Percentiles rank a stretch among this genome's conserved stretches.
phyloP scores from a whole-genome alignment of 2,888 invertebrate species.

The Rhingia rostrata region DNA sequence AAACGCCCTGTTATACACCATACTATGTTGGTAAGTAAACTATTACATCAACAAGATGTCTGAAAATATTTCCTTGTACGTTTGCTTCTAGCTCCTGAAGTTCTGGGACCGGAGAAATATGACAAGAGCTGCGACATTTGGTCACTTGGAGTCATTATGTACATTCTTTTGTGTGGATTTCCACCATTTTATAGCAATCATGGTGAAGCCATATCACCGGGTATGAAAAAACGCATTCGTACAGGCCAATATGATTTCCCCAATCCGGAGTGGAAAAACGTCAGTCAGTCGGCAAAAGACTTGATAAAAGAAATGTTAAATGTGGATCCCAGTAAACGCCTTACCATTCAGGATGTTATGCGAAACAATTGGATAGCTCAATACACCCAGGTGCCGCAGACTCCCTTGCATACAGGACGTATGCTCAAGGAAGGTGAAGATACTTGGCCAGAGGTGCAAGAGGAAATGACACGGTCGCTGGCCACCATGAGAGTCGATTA shows the following conservation, averaged over 20 bases:
- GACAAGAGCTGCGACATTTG: constrained; percentile 99
- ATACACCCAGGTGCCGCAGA: constrained; percentile 95
- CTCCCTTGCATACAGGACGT: constrained; percentile 95
- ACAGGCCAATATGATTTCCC: constrained; percentile 99
- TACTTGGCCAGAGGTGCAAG: constrained; percentile 98
- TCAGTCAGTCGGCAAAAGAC: constrained; percentile 97
- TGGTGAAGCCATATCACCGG: constrained; percentile 98
- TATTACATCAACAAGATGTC: not conserved
- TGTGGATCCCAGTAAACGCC: constrained; percentile 94
- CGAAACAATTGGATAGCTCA: constrained; percentile 92
- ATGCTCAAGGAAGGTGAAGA: constrained; percentile 95
- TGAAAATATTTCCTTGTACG: not conserved
- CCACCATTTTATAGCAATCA: constrained; percentile 99
- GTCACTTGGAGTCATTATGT: constrained; percentile 99
- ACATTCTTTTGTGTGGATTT: constrained; percentile 98
- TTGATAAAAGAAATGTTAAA: constrained; percentile 96
- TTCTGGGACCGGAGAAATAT: constrained; percentile 97
- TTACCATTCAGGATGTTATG: constrained; percentile 96
- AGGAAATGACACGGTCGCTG: constrained; percentile 98
- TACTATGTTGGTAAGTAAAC: constrained; percentile 94
- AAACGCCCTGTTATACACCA: constrained; percentile 99
- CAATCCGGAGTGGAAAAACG: constrained; percentile 96
- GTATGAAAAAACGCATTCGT: constrained; percentile 95
- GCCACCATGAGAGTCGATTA: constrained; percentile 99
- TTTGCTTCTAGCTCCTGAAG: constrained; percentile 85